Percentiles rank a stretch among this genome's conserved stretches.
Conservation (phyloP, 2,797 vertebrate genomes). For the Ciconia nigra region DNA sequence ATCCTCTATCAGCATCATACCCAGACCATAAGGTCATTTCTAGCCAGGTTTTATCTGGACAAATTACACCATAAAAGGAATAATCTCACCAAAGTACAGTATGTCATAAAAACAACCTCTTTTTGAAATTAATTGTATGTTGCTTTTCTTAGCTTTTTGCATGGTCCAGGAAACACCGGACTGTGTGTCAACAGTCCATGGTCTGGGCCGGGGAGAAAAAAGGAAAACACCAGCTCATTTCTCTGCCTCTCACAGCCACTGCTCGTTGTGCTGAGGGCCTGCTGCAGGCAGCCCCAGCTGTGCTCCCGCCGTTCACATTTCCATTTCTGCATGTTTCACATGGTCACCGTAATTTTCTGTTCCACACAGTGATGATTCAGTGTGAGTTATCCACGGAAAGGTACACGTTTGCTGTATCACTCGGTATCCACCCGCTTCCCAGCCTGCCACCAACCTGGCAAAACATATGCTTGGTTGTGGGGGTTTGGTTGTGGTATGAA, state of each 20-base stretch:
- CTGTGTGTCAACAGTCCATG: not conserved
- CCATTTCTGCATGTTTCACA: not conserved
- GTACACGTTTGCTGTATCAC: not conserved
- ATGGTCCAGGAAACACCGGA: not conserved
- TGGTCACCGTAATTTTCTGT: not conserved
- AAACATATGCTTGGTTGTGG: rapidly evolving
- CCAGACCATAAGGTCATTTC: constrained; percentile 69
- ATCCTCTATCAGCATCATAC: constrained; percentile 31
- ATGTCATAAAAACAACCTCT: not conserved
- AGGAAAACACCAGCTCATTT: not conserved
- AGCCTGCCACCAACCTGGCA: not conserved
- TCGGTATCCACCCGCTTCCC: not conserved
- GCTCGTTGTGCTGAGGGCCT: not conserved
- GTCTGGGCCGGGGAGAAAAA: not conserved
- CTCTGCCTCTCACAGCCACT: not conserved
- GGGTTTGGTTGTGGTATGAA: not conserved
- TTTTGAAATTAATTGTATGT: not conserved
- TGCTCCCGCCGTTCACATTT: not conserved
- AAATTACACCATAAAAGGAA: not conserved
- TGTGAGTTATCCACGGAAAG: not conserved
- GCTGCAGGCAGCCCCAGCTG: not conserved
- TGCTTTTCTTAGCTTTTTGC: constrained; percentile 44
- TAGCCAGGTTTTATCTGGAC: constrained; percentile 34
- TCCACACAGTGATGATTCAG: not conserved
- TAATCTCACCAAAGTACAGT: not conserved